A percentile compares a stretch with the other conserved stretches of the same genome.
phyloP scores from a whole-genome alignment of 1,140 invertebrate genomes.

The Drosophila eugracilis region DNA sequence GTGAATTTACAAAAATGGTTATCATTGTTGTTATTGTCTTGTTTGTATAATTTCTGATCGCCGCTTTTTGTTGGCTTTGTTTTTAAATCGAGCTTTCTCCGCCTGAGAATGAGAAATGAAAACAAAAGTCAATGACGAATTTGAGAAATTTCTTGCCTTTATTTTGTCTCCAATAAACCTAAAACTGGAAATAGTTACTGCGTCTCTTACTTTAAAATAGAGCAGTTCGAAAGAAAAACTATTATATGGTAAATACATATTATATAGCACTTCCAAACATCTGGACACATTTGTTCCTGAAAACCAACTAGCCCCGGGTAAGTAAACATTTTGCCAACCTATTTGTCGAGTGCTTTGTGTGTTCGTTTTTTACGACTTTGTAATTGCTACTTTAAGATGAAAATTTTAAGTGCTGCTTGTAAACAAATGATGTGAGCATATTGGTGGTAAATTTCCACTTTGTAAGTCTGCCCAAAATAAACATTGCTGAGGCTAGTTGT shows the following conservation, averaged over 20 bases:
- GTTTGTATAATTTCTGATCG: slow-evolving; percentile 26
- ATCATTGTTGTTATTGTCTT: slow-evolving; percentile 53
- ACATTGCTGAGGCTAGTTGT: slow-evolving; percentile 10
- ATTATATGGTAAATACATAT: slow-evolving; percentile 3
- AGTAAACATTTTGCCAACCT: slow-evolving; percentile 47
- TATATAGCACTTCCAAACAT: slow-evolving; percentile 23
- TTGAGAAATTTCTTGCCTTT: slow-evolving; percentile 39
- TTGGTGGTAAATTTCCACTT: slow-evolving; percentile 4
- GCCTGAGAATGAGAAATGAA: slow-evolving; percentile 72
- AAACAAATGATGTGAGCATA: slow-evolving; percentile 22
- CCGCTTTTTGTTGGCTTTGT: slow-evolving; percentile 14
- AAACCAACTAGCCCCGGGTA: slow-evolving; percentile 3
- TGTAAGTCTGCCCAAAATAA: slow-evolving; percentile 18
- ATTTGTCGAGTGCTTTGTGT: slow-evolving; percentile 38
- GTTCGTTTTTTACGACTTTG: slow-evolving; percentile 60
- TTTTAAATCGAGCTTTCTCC: slow-evolving; percentile 65
- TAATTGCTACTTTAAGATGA: slow-evolving; percentile 58
- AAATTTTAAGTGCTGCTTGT: slow-evolving; percentile 39
- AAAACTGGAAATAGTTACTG: slow-evolving; percentile 39
- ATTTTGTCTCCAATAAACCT: slow-evolving; percentile 22
- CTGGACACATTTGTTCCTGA: slow-evolving; percentile 25
- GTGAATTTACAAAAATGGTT: slow-evolving; percentile 45
- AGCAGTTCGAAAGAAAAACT: slow-evolving; percentile 5
- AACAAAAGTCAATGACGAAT: slow-evolving; percentile 64
- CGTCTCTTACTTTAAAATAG: slow-evolving; percentile 32